A percentile compares a stretch with the other conserved stretches of the same genome.
phyloP scores from a whole-genome alignment of 1,140 invertebrate genomes.

The roundworm (Caenorhabditis elegans) region WBcel235 BX284603.4:4091501-4092000 shows the following conservation, averaged over 20 bases:
- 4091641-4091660: constrained; percentile 80
- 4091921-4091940: too few species aligned
- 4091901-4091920: too few species aligned
- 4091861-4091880: too few species aligned
- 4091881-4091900: too few species aligned
- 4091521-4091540: neutral
- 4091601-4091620: constrained; percentile 74
- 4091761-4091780: constrained; percentile 42
- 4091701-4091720: constrained; percentile 71
- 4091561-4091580: constrained; percentile 46
- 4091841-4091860: too few species aligned
- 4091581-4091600: constrained; percentile 37
- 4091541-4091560: constrained; percentile 7
- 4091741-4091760: constrained; percentile 98
- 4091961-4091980: too few species aligned
- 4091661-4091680: constrained; percentile 90
- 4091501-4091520: constrained; percentile 39
- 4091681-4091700: constrained; percentile 90
- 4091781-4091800: neutral
- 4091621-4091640: constrained; percentile 95
- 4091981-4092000: too few species aligned
- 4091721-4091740: constrained; percentile 71
- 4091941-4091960: too few species aligned
- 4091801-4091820: too few species aligned
- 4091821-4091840: too few species aligned